Conservation (phyloP, 2,888 invertebrate genomes). For the Dyspetes luteomarginatus region DNA sequence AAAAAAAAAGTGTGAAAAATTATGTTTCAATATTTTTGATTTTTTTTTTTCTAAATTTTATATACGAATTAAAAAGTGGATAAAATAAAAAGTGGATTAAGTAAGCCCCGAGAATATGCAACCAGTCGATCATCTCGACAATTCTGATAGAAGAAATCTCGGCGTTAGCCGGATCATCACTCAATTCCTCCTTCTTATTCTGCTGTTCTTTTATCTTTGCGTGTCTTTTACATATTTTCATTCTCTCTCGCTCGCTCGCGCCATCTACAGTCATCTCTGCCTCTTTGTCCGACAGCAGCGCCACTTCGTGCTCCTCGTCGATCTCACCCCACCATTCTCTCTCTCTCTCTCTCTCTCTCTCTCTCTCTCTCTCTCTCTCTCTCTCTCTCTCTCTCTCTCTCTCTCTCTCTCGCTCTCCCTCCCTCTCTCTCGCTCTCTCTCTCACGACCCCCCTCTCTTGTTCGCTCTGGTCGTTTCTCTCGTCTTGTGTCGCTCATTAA, state of each 20-base stretch:
- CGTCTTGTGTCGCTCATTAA: constrained; percentile 74
- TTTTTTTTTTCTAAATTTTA: too few species aligned
- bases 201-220: constrained; percentile 46
- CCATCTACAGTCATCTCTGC: background rate
- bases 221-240: constrained; percentile 41
- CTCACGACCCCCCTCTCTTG: constrained; percentile 22
- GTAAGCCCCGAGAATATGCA: constrained; percentile 64
- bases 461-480: constrained; percentile 7
- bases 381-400: constrained; percentile 69
- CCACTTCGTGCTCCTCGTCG: constrained; percentile 40
- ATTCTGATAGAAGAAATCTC: constrained; percentile 47
- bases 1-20: too few species aligned
- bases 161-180: constrained; percentile 38
- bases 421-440: constrained; percentile 19
- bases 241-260: constrained; percentile 54
- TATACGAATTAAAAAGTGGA: background rate
- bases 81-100: too few species aligned
- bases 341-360: constrained; percentile 27
- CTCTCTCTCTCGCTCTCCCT: constrained; percentile 28
- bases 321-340: too few species aligned
- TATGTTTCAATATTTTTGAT: too few species aligned
- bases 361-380: constrained; percentile 9
- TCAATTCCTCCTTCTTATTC: constrained; percentile 38
- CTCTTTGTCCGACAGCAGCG: constrained; percentile 37
- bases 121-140: constrained; percentile 61